Conservation (phyloP, 2,797 vertebrate genomes). For the Apogon talboti region DNA sequence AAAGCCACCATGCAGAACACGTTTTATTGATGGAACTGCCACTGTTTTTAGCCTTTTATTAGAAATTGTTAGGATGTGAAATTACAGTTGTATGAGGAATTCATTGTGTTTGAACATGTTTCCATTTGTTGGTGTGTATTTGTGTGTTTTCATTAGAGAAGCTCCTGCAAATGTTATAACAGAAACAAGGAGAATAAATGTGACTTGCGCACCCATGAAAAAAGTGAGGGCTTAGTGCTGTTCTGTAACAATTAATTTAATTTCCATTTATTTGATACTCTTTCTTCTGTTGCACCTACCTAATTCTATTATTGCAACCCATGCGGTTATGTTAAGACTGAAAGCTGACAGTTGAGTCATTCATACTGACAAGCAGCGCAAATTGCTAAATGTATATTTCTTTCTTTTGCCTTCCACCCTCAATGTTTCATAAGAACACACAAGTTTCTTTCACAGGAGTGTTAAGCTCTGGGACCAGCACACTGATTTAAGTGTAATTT, state of each 20-base stretch:
- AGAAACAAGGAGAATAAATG: neutral
- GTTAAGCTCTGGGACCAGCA: slow-evolving; percentile 59
- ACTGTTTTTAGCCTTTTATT: slow-evolving; percentile 48
- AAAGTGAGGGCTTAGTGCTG: neutral
- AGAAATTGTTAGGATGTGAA: slow-evolving; percentile 54
- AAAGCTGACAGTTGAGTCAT: slow-evolving; percentile 38
- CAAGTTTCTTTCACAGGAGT: slow-evolving; percentile 38
- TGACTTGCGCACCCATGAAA: slow-evolving; percentile 4
- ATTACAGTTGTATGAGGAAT: slow-evolving; percentile 41
- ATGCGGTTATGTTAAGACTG: slow-evolving; percentile 36
- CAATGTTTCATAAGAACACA: slow-evolving; percentile 25
- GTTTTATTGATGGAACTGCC: slow-evolving; percentile 43
- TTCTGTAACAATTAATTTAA: slow-evolving; percentile 25
- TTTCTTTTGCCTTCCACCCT: slow-evolving; percentile 33
- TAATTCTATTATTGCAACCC: slow-evolving; percentile 20
- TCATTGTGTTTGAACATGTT: slow-evolving; percentile 23
- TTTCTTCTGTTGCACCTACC: slow-evolving; percentile 18
- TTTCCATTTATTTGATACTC: slow-evolving; percentile 24
- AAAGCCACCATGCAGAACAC: slow-evolving; percentile 51
- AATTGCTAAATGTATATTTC: slow-evolving; percentile 37
- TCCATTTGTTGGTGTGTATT: slow-evolving; percentile 3
- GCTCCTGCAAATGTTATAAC: neutral
- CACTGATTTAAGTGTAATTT: slow-evolving; percentile 79
- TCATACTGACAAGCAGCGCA: slow-evolving; percentile 39
- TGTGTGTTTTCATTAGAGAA: neutral